Evolutionary conservation across 30 jellyfish, hydroid and myxozoan genomes (phyloP).

Genomic region (Clytia hemisphaerica): DNA sequence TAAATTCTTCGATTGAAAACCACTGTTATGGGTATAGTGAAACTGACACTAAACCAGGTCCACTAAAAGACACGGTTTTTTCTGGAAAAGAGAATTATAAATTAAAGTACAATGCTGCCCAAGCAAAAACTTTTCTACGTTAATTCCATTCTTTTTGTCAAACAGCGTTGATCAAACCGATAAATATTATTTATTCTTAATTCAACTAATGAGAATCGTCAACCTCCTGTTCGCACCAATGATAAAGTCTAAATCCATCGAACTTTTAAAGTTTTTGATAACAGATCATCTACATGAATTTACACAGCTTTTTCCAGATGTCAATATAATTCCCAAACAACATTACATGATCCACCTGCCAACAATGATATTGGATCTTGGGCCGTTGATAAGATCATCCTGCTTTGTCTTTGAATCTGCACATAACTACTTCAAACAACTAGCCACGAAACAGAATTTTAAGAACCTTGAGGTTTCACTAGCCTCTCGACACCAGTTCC

Average conservation of each 20-base stretch:
- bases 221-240: slow-evolving; percentile 9
- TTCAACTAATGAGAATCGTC: slow-evolving; percentile 1
- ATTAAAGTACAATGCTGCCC: slow-evolving; percentile 26
- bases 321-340: slow-evolving; percentile 15
- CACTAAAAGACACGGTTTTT: slow-evolving; percentile 19
- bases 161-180: not conserved
- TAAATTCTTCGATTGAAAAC: slow-evolving; percentile 4
- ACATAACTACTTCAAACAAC: slow-evolving; percentile 9
- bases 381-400: slow-evolving; percentile 27
- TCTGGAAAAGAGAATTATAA: slow-evolving; percentile 21
- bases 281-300: slow-evolving; percentile 14
- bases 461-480: slow-evolving; percentile 1
- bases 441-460: slow-evolving; percentile 16
- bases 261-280: not conserved
- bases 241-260: not conserved
- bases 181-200: not conserved
- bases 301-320: slow-evolving; percentile 2
- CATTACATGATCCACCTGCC: slow-evolving; percentile 27
- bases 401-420: slow-evolving; percentile 23
- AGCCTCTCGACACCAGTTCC: slow-evolving; percentile 10
- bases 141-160: slow-evolving; percentile 11
- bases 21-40: slow-evolving; percentile 19
- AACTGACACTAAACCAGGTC: slow-evolving; percentile 16
- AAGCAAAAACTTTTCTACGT: slow-evolving; percentile 5
- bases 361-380: not conserved